Base-by-base conservation (phyloP, 2,113 vertebrate species). In the Chaenogobius annularis region DNA sequence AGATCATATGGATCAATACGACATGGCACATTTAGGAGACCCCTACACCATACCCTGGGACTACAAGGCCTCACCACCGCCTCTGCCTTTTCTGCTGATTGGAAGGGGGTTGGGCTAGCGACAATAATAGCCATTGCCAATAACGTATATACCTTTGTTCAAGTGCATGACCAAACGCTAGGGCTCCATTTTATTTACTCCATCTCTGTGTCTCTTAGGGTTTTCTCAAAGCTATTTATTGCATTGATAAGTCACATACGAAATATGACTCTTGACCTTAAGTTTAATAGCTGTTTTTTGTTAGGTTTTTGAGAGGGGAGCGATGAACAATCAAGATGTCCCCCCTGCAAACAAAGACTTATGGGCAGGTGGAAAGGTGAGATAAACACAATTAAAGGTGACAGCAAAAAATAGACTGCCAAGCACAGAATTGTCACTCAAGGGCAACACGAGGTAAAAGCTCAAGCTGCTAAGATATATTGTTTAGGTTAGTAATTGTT, bases 1-100 rank as follows among this genome's bases (percentile, higher is more conserved):
- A 70, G 87, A 89, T 88, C 82, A 78, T 87, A 83, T 83, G 86
- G 92, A 94, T 93, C 91, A 88, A 93, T 93, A 93, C 55, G 75
- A 90, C 91, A 92, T 85, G 86, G 84, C 87, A 88, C 83, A 86
- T 85, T 82, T 89, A 89, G 82, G 82, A 81, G 63, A 70, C 79
- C 86, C 86, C 82, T 85, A 75, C 88, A 89, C 87, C 78, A 86
- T 85, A 86, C 87, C 75, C 37, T 73, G 72, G 87, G 72, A 84
- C 78, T 48, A 70, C 0, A 73, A 69, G 87, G 40, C 70, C 74
- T 70, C 83, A 83, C 66, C 82, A 74, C 69, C 77, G 73, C 77
- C 68, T 80, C 75, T 79, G 74, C 77, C 58, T 84, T 78, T 87
- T 84, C 70, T 70, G 82, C 80, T 73, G 64, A 74, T 77, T 83